A percentile compares a stretch with the other conserved stretches of the same genome.
Evolutionary conservation across 2,113 vertebrate species (phyloP).

Genomic region (Cisticola juncidis): DNA sequence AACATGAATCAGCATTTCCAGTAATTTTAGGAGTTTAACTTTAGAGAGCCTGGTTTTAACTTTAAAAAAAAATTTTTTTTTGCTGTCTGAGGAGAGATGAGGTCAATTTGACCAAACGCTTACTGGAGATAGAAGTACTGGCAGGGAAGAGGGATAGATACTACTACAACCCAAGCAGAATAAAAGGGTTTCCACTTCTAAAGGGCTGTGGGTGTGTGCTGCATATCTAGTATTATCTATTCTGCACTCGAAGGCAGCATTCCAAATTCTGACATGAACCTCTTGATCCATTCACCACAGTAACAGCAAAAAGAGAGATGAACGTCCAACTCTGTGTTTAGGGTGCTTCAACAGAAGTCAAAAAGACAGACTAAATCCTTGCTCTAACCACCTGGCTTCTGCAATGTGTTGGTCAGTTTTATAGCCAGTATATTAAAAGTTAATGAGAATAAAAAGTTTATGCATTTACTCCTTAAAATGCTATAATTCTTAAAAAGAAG

Average conservation of each 20-base stretch:
- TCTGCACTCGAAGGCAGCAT: background rate
- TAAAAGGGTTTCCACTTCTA: background rate
- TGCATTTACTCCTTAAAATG: background rate
- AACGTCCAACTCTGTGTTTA: background rate
- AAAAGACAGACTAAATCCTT: background rate
- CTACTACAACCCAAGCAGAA: background rate
- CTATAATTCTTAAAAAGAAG: background rate
- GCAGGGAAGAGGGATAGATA: background rate
- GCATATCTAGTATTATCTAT: background rate
- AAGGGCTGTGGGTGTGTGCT: background rate
- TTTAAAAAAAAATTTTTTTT: background rate
- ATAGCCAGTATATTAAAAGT: background rate
- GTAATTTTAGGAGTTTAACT: background rate
- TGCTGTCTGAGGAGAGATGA: background rate
- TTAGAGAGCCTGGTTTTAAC: background rate
- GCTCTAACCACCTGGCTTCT: background rate
- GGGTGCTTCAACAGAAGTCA: background rate
- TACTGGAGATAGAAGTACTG: background rate
- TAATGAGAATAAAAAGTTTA: background rate
- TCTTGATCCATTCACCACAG: background rate
- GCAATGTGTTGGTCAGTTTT: background rate
- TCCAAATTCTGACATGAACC: background rate
- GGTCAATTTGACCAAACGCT: background rate
- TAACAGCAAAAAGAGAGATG: background rate
- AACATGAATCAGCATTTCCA: background rate